Percentiles rank a stretch among this genome's conserved stretches.
Conservation (phyloP, 1,140 invertebrate species). For the Venturia canescens region DNA sequence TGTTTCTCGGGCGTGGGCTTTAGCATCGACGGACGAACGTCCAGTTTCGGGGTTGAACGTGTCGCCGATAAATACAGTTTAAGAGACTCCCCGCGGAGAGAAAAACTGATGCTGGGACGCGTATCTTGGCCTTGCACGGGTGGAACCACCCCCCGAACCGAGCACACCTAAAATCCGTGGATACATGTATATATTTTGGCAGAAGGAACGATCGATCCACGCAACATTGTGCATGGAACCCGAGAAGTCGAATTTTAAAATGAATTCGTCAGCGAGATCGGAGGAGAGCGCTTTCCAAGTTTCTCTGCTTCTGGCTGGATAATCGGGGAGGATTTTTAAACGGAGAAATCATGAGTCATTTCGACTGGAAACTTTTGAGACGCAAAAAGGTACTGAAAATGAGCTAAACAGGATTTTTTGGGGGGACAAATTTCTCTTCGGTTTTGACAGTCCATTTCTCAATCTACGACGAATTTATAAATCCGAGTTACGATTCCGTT, state of each 20-base stretch:
- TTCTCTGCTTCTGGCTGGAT: no score
- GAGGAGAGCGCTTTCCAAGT: no score
- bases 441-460: no score
- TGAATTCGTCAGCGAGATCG: no score
- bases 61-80: background rate
- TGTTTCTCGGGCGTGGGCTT: background rate
- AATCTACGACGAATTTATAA: no score
- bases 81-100: background rate
- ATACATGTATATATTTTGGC: background rate
- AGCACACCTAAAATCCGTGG: background rate
- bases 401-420: background rate
- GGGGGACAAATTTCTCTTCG: no score
- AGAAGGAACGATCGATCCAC: background rate
- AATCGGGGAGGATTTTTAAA: no score
- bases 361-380: constrained; percentile 75
- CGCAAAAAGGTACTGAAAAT: constrained; percentile 73
- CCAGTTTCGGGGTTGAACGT: background rate
- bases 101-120: background rate
- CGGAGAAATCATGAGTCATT: constrained; percentile 72
- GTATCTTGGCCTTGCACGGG: constrained; percentile 23
- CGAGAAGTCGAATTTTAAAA: background rate
- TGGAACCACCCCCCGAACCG: background rate
- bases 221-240: background rate
- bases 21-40: background rate
- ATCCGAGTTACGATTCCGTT: no score